Evolutionary conservation across 2,113 vertebrate species (phyloP), one percentile per base, ranked within the genome.

Genomic region (Guaruba guarouba): DNA sequence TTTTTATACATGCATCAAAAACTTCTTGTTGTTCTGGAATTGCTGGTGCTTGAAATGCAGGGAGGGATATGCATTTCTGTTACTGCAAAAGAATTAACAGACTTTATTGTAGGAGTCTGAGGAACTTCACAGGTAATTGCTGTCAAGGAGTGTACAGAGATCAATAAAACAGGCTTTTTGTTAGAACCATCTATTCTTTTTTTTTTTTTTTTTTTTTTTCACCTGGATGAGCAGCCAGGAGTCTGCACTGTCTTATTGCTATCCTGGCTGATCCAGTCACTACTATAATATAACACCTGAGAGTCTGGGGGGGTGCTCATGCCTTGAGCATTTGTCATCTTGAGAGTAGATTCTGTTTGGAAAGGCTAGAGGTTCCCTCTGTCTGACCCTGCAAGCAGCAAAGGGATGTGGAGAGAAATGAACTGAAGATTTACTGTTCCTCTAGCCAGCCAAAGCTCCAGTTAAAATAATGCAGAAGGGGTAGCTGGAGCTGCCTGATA

Each of bases 391-490:
- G 83, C 57, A 92, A 76, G 31, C 19, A 54, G 13, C 0, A 0
- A 91, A 41, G 41, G 31, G 25, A 73, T 68, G 31, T 52, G 44
- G 81, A 79, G 41, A 96, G 86, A 94, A 96, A 96, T 94, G 62
- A 88, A 84, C 69, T 93, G 68, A 95, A 85, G 79, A 95, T 87
- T 80, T 90, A 95, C 70, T 74, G 87, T 67, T 90, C 27, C 25
- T n/a, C 46, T 84, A 70, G 78, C 20, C 66, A 93, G 39, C 70
- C 75, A 94, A 76, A 89, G 66, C 76, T 92, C 54, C 62, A 63
- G 43, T 73, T 93, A 96, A 92, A 97, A 95, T 87, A 92, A 64
- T 64, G 46, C 27, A 75, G 73, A 88, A 82, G 7, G 61, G 43
- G 35, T 88, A 49, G 64, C 85, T 95, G 79, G 74, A 91, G 69